Evolutionary conservation across 2,888 invertebrate species (phyloP), one percentile per base, ranked within the genome.

Genomic region (Torymus tubicola): DNA sequence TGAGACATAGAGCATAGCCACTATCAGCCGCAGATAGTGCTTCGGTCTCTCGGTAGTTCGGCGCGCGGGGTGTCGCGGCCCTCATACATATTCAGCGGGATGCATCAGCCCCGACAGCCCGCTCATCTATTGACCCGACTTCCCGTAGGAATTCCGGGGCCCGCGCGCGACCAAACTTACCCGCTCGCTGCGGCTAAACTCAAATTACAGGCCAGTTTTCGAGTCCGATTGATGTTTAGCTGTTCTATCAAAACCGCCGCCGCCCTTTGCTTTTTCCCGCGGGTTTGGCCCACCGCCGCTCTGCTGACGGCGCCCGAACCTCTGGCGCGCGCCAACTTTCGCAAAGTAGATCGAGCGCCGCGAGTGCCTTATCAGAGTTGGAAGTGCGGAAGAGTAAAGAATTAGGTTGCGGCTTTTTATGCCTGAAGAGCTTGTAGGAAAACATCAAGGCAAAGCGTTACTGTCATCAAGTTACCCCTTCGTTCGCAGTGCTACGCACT

Each of bases 51-150:
- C 87, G 84, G 84, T 87, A 55, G 60, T 18, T 87, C 88, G 89
- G 90, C 89, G 10, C 14, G 16, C 61, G 87, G 88, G 89, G 91
- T 88, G 87, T 88, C 88, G 89, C 88, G 89, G 88, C 88, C 89
- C 91, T 90, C 93, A 93, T 93, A 92, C 93, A 93, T 93, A 93
- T 93, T 93, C 93, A 93, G 91, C 90, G 91, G 21, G 91, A 92
- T 93, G 93, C 93, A 93, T 92, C 93, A 92, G 92, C 91, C 58
- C 86, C 58, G 63, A 58, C n/a, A 60, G 86, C 86, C 86, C 85
- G 89, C 86, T 87, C 87, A 88, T 88, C 88, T 90, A 90, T 88
- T 88, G 88, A 87, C 86, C 86, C 80, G 83, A 78, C 84, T 84
- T 86, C 85, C 85, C 85, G 80, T 82, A 86, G 85, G 85, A 85